These are phyloP conservation scores for Antheraea pernyi DNA, from an alignment of 1,140 invertebrate genomes.

Conservation along the genomic window DNA sequence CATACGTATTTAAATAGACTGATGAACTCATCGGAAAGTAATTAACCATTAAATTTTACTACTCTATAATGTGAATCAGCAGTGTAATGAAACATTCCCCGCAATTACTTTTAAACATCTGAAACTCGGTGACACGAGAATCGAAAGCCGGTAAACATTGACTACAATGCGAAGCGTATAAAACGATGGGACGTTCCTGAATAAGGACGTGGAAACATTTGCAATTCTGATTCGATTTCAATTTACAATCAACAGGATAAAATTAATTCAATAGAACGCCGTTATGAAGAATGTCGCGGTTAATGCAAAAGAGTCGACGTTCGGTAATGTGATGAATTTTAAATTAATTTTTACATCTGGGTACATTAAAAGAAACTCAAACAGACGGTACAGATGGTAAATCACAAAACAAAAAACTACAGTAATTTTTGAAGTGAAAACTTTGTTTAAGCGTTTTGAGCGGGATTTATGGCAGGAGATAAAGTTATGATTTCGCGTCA, in stretches of 20 bases:
- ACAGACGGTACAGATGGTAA: no score
- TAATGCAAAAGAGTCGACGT: slow-evolving; percentile 15
- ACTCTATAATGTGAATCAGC: neutral
- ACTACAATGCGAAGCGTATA: neutral
- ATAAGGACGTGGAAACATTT: slow-evolving; percentile 27
- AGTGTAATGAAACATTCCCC: slow-evolving; percentile 9
- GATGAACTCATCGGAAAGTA: neutral
- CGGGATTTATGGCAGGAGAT: no score
- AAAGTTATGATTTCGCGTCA: no score
- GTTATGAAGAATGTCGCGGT: slow-evolving; percentile 32
- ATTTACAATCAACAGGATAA: slow-evolving; percentile 55
- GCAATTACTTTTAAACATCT: slow-evolving; percentile 17
- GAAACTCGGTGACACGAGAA: slow-evolving; percentile 4
- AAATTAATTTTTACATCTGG: slow-evolving; percentile 13
- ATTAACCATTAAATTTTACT: neutral
- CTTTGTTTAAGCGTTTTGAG: no score
- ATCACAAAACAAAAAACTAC: no score
- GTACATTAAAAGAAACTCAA: no score
- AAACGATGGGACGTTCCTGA: neutral
- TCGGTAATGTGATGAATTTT: slow-evolving; percentile 24
- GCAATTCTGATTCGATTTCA: slow-evolving; percentile 49
- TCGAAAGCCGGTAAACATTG: slow-evolving; percentile 12
- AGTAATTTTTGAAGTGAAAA: no score
- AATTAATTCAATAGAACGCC: slow-evolving; percentile 44
- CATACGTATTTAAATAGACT: slow-evolving; percentile 1